Conservation (phyloP, 2,888 invertebrate species). For the Patella ulyssiponensis region DNA sequence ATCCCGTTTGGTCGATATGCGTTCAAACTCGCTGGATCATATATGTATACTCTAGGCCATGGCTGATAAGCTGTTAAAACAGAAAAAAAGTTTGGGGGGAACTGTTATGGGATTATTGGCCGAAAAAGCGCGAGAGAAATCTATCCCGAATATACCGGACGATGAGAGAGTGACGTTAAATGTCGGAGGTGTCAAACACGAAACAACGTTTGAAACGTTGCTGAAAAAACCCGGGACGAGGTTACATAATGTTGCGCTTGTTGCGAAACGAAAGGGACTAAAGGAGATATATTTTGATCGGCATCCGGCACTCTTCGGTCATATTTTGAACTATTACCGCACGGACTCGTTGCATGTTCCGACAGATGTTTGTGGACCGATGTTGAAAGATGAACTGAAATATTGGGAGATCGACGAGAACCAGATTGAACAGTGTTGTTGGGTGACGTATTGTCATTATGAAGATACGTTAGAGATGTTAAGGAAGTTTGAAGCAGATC, state of each 20-base stretch:
- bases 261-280: background rate
- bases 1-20: too few relatives aligned
- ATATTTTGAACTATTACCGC: slow-evolving; percentile 23
- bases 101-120: background rate
- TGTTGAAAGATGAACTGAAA: slow-evolving; percentile 34
- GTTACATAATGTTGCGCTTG: slow-evolving; percentile 11
- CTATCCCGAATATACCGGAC: background rate
- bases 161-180: slow-evolving; percentile 9
- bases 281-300: slow-evolving; percentile 24
- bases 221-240: slow-evolving; percentile 18
- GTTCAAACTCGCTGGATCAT: too few relatives aligned
- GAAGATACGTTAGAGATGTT: slow-evolving; percentile 21
- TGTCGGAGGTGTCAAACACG: slow-evolving; percentile 20
- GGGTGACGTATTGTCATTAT: slow-evolving; percentile 36
- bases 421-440: slow-evolving; percentile 43
- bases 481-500: slow-evolving; percentile 23
- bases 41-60: too few relatives aligned
- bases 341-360: slow-evolving; percentile 24
- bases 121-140: background rate
- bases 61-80: too few relatives aligned
- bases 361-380: slow-evolving; percentile 22
- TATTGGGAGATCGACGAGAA: slow-evolving; percentile 44
- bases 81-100: background rate
- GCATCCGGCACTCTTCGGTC: slow-evolving; percentile 19
- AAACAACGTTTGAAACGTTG: slow-evolving; percentile 11